A percentile compares a stretch with the other conserved stretches of the same genome.
phyloP scores from a whole-genome alignment of 2,113 vertebrate species.

The Gasterosteus nipponicus region DNA sequence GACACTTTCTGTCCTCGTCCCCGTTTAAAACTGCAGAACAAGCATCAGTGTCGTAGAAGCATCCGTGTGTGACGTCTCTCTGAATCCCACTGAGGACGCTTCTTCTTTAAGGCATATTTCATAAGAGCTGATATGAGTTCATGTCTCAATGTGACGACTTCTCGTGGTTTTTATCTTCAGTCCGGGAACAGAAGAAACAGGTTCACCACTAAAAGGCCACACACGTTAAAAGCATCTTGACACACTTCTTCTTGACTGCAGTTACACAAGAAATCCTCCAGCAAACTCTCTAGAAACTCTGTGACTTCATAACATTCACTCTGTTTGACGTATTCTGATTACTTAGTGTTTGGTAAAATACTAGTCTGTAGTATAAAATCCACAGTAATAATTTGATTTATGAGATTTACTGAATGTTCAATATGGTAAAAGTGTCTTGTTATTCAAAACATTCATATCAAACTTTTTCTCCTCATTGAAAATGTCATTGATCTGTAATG shows the following conservation, averaged over 20 bases:
- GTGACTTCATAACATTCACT: neutral
- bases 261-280: neutral
- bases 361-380: no score
- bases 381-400: no score
- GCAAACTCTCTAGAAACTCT: neutral
- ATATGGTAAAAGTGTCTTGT: no score
- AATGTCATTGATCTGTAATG: neutral
- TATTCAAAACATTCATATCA: no score
- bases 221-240: conserved; percentile 4
- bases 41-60: neutral
- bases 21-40: neutral
- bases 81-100: neutral
- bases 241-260: neutral
- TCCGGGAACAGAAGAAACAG: neutral
- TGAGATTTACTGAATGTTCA: no score
- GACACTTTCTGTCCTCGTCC: neutral
- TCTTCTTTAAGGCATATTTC: conserved; percentile 45
- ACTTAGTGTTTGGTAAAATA: no score
- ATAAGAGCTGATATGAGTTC: neutral
- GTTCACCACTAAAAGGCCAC: neutral
- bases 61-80: neutral
- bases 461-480: no score
- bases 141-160: no score
- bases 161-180: neutral
- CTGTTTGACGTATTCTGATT: neutral